Evolutionary conservation across 2,888 invertebrate genomes (phyloP).

Genomic region (Ischnura elegans): DNA sequence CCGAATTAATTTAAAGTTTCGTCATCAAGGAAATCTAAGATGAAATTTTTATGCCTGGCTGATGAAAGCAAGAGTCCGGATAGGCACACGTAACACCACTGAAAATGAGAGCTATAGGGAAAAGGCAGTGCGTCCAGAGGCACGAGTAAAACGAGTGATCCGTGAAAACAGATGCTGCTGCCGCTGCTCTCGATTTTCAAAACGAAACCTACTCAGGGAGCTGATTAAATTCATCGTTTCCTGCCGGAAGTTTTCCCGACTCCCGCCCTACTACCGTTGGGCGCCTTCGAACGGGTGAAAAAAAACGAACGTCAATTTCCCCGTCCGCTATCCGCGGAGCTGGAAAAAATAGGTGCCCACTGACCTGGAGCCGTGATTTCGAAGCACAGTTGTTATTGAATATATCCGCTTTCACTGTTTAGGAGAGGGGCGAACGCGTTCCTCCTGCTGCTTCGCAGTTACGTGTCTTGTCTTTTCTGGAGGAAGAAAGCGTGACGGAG

Average conservation of each 20-base stretch:
- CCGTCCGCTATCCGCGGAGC: conserved; percentile 6
- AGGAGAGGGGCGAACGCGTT: background rate
- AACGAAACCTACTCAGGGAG: background rate
- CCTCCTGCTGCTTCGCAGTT: background rate
- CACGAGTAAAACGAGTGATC: background rate
- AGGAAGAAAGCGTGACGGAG: conserved; percentile 16
- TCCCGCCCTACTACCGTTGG: background rate
- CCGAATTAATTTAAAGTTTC: background rate
- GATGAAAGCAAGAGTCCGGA: conserved; percentile 10
- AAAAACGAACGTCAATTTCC: background rate
- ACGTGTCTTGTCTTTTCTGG: background rate
- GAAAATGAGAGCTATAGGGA: background rate
- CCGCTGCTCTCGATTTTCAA: background rate
- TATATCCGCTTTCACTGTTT: conserved; percentile 59
- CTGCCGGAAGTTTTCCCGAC: background rate
- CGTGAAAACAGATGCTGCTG: conserved; percentile 23
- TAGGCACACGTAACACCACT: background rate
- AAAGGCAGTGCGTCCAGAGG: background rate
- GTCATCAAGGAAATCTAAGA: no score
- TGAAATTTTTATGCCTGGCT: background rate
- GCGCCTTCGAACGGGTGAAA: background rate
- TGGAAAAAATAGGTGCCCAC: conserved; percentile 41
- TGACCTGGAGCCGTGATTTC: conserved; percentile 56
- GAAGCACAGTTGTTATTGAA: conserved; percentile 55
- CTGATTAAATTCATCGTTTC: background rate